Conservation (phyloP, 2,888 invertebrate species). For the Rhagonycha lutea region DNA sequence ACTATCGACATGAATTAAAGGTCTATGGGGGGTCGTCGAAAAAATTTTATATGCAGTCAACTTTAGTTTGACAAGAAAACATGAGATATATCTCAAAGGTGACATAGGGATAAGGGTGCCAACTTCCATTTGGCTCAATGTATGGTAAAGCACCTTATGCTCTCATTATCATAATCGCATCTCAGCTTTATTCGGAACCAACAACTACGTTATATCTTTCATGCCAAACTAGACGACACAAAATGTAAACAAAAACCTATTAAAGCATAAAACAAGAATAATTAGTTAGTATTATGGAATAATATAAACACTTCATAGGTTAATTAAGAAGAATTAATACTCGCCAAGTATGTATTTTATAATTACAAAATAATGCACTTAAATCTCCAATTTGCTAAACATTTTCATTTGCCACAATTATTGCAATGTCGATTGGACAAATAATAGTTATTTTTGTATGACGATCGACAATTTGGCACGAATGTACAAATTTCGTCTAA, state of each 20-base stretch:
- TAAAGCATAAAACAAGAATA: not conserved
- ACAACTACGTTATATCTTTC: constrained; percentile 15
- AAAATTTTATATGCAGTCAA: constrained; percentile 4
- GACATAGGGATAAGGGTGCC: constrained; percentile 26
- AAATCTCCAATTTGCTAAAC: not conserved
- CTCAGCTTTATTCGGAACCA: constrained; percentile 24
- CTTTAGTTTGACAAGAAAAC: constrained; percentile 12
- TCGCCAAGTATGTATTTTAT: not conserved
- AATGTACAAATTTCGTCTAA: constrained; percentile 36
- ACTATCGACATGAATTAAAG: not conserved
- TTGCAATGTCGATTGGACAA: not conserved
- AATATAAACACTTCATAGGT: not conserved
- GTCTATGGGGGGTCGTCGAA: not conserved
- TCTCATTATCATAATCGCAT: constrained; percentile 34
- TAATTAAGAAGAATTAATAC: not conserved
- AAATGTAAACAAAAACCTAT: constrained; percentile 1
- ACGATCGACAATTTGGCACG: constrained; percentile 9
- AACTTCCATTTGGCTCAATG: constrained; percentile 29
- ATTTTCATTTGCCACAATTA: not conserved
- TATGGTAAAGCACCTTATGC: constrained; percentile 30
- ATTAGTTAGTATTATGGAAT: not conserved
- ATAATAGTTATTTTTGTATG: not conserved
- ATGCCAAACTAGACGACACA: constrained; percentile 13
- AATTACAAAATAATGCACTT: no score
- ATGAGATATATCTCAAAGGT: constrained; percentile 13